phyloP scores from a whole-genome alignment of 2,797 vertebrate species.

The Eidolon dupreanum region DNA sequence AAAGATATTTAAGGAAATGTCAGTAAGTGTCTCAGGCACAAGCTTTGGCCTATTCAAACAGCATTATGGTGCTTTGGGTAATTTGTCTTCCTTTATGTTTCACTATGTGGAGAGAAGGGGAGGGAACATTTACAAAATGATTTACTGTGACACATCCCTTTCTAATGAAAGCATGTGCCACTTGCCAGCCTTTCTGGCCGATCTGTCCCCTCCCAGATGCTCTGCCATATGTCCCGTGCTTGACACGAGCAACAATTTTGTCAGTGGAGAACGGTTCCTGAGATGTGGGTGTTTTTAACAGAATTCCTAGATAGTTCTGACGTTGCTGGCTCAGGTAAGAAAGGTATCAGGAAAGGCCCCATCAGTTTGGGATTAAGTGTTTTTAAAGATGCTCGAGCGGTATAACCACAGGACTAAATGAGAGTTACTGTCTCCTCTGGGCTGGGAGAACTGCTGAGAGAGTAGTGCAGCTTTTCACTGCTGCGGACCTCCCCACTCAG shows the following conservation, averaged over 20 bases:
- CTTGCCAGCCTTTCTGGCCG: conserved; percentile 40
- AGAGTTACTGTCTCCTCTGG: neutral
- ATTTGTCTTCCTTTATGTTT: conserved; percentile 56
- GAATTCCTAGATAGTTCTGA: conserved; percentile 21
- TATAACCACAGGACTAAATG: neutral
- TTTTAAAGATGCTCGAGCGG: conserved; percentile 6
- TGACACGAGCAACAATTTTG: neutral
- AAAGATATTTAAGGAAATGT: conserved; percentile 66
- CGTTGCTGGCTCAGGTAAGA: neutral
- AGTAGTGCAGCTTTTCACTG: neutral
- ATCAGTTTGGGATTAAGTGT: neutral
- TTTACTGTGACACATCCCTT: conserved; percentile 52
- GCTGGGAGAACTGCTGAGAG: neutral
- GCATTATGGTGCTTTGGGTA: neutral
- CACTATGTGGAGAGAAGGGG: neutral
- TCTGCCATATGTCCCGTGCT: conserved; percentile 65
- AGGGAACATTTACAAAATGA: conserved; percentile 28
- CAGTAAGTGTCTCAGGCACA: conserved; percentile 58
- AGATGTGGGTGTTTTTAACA: neutral
- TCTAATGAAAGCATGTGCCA: conserved; percentile 35
- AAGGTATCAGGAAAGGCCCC: neutral
- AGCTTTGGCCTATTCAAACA: conserved; percentile 4
- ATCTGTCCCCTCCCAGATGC: conserved; percentile 66
- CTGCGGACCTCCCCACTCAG: neutral
- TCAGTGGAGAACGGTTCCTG: conserved; percentile 7